These are phyloP conservation scores for Cheilosia scutellata DNA, from an alignment of 2,888 invertebrate species.

Conservation along the genomic window DNA sequence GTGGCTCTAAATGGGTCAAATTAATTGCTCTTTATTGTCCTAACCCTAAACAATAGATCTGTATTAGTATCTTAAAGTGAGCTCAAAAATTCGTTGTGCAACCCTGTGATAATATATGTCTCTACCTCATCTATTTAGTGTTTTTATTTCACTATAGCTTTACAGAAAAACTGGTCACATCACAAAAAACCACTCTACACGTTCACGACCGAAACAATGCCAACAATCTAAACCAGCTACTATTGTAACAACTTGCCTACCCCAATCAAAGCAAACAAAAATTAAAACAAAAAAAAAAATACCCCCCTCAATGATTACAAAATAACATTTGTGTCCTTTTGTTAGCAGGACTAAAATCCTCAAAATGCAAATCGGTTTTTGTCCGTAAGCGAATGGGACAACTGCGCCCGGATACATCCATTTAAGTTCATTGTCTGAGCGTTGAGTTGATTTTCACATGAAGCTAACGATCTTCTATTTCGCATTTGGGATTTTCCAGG, in stretches of 20 bases:
- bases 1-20: too few species aligned
- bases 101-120: too few species aligned
- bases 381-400: slow-evolving; percentile 44
- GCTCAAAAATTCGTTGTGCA: too few species aligned
- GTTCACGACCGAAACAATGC: slow-evolving; percentile 8
- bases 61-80: too few species aligned
- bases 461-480: slow-evolving; percentile 44
- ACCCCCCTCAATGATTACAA: slow-evolving; percentile 58
- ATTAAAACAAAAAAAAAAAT: slow-evolving; percentile 19
- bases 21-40: too few species aligned
- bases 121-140: too few species aligned
- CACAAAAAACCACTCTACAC: too few species aligned
- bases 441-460: slow-evolving; percentile 59
- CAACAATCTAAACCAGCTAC: slow-evolving; percentile 15
- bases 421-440: slow-evolving; percentile 71
- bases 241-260: slow-evolving; percentile 6
- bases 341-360: slow-evolving; percentile 71
- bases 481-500: slow-evolving; percentile 29
- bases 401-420: slow-evolving; percentile 55
- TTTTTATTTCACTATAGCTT: too few species aligned
- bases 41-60: too few species aligned
- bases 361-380: slow-evolving; percentile 80
- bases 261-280: not conserved
- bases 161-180: not conserved
- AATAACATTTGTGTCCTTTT: slow-evolving; percentile 68